Conservation (phyloP, 2,888 invertebrate species). For the Caenorhabditis plicata region DNA sequence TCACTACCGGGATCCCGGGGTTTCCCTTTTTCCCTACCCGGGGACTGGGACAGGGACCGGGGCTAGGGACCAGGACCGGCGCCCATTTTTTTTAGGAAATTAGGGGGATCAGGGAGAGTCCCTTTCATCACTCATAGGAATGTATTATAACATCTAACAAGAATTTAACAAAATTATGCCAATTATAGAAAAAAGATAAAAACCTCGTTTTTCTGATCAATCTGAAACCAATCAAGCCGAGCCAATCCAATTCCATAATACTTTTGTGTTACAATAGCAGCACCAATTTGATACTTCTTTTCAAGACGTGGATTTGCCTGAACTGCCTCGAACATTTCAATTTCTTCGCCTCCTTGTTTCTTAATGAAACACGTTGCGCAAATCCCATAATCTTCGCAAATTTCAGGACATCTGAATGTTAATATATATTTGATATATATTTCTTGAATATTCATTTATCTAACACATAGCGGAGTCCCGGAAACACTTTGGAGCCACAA, state of each 20-base stretch:
- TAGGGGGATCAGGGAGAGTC: neutral
- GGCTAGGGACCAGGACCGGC: no score
- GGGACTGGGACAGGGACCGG: no score
- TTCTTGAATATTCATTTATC: conserved; percentile 4
- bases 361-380: conserved; percentile 37
- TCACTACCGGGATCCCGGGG: no score
- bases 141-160: no score
- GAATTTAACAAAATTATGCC: neutral
- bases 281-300: conserved; percentile 29
- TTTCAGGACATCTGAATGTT: conserved; percentile 26
- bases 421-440: neutral
- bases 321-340: conserved; percentile 30
- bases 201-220: conserved; percentile 22
- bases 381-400: conserved; percentile 33
- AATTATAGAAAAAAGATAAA: neutral
- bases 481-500: conserved; percentile 37
- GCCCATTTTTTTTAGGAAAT: no score
- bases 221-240: conserved; percentile 27
- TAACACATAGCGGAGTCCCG: conserved; percentile 38
- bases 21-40: no score
- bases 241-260: conserved; percentile 26
- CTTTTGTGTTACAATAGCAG: conserved; percentile 34
- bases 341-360: conserved; percentile 28
- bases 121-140: no score
- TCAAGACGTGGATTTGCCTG: conserved; percentile 28